phyloP scores from a whole-genome alignment of 2,797 vertebrate species.

The Micropoecilia bifurca region DNA sequence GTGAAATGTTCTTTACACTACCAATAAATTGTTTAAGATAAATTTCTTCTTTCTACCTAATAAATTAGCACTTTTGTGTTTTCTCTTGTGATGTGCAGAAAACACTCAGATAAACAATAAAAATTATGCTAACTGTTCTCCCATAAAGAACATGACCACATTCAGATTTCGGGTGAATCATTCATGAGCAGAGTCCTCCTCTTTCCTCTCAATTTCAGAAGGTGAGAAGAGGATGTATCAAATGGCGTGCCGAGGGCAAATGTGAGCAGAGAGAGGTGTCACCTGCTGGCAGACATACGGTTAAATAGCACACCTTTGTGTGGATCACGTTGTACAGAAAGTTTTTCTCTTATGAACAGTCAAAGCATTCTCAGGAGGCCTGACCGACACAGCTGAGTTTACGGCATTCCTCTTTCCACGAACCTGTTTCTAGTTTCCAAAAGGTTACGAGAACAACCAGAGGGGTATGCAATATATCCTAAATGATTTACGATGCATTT shows the following conservation, averaged over 20 bases:
- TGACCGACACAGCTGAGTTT: conserved; percentile 8
- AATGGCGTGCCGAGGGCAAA: conserved; percentile 10
- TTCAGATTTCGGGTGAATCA: conserved; percentile 27
- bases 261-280: conserved; percentile 11
- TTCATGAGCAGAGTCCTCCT: conserved; percentile 5
- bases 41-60: background rate
- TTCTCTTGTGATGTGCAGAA: background rate
- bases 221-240: conserved; percentile 15
- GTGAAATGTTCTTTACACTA: background rate
- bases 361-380: conserved; percentile 15
- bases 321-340: conserved; percentile 27
- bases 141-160: background rate
- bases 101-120: background rate
- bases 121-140: background rate
- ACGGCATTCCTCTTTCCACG: conserved; percentile 16
- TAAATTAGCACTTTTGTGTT: background rate
- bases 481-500: conserved; percentile 29
- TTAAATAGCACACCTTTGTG: conserved; percentile 14
- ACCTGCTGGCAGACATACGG: background rate
- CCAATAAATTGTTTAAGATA: background rate
- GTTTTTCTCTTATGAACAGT: conserved; percentile 10
- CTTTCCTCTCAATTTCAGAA: conserved; percentile 25
- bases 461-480: conserved; percentile 9
- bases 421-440: conserved; percentile 15
- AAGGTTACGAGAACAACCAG: conserved; percentile 6